Conservation (phyloP, 2,113 vertebrate genomes). For the Periophthalmus modestus region DNA sequence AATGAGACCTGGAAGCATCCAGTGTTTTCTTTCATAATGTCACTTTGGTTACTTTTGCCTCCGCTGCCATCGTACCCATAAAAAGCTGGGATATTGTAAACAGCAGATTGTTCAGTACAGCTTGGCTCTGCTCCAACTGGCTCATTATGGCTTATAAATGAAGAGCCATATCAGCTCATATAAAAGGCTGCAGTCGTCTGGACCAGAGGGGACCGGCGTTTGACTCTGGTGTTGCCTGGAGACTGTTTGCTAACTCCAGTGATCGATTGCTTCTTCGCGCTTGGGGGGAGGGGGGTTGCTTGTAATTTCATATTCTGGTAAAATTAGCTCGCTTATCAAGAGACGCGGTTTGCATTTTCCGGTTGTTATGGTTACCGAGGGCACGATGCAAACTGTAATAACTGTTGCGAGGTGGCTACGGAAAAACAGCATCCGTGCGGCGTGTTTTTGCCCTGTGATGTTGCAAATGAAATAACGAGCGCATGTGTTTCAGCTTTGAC, state of each 20-base stretch:
- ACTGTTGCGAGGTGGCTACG: not conserved
- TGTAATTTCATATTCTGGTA: slow-evolving; percentile 1
- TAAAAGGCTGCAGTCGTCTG: not conserved
- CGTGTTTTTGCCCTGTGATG: not conserved
- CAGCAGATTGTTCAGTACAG: not conserved
- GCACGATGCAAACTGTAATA: not conserved
- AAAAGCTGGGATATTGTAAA: not conserved
- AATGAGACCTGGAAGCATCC: not conserved
- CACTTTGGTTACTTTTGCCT: not conserved
- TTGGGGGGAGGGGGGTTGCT: not conserved
- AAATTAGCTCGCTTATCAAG: slow-evolving; percentile 6
- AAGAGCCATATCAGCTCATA: not conserved
- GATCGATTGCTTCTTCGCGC: slow-evolving; percentile 9
- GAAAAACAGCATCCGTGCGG: not conserved
- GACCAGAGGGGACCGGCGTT: not conserved
- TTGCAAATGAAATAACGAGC: not conserved
- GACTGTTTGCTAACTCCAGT: not conserved
- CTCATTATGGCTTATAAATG: not conserved
- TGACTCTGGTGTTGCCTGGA: not conserved
- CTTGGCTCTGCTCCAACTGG: not conserved
- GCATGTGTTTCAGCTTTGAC: not conserved
- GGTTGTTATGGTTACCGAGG: not conserved
- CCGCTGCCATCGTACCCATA: not conserved
- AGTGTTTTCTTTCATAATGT: not conserved
- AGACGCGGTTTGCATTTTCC: not conserved